Conservation (phyloP, 2,888 invertebrate genomes). For the Phasia obesa region DNA sequence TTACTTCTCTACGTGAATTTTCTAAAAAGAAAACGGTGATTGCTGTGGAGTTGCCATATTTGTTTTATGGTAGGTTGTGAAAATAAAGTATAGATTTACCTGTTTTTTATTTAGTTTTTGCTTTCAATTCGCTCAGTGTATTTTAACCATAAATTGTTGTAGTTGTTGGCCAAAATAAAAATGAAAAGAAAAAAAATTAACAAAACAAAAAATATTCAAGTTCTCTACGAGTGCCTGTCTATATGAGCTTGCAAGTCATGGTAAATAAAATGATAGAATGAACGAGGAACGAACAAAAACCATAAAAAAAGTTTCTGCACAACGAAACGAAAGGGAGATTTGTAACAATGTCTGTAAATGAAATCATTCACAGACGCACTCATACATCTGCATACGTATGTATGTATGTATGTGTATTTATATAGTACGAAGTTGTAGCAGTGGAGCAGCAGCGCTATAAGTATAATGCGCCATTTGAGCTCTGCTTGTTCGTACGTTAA, state of each 20-base stretch:
- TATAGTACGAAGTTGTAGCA: constrained; percentile 21
- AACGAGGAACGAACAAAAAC: constrained; percentile 23
- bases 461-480: constrained; percentile 66
- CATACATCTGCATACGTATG: not conserved
- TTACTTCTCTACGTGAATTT: too few relatives aligned
- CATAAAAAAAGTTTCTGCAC: constrained; percentile 45
- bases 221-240: constrained; percentile 65
- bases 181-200: constrained; percentile 33
- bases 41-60: too few relatives aligned
- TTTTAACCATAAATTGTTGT: constrained; percentile 23
- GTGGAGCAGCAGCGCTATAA: constrained; percentile 48
- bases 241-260: constrained; percentile 64
- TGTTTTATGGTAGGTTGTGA: too few relatives aligned
- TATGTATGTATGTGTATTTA: constrained; percentile 18
- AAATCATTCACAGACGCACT: not conserved
- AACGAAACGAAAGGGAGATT: constrained; percentile 68
- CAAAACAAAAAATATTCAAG: constrained; percentile 54
- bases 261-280: constrained; percentile 52
- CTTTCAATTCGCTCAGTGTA: constrained; percentile 38
- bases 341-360: constrained; percentile 33
- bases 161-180: constrained; percentile 44
- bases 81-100: too few relatives aligned
- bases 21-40: too few relatives aligned
- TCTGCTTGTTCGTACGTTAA: constrained; percentile 68
- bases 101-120: not conserved